Base-by-base conservation (phyloP, 92 coral and sea anemone genomes). In the Parazoanthus atlanticus region DNA sequence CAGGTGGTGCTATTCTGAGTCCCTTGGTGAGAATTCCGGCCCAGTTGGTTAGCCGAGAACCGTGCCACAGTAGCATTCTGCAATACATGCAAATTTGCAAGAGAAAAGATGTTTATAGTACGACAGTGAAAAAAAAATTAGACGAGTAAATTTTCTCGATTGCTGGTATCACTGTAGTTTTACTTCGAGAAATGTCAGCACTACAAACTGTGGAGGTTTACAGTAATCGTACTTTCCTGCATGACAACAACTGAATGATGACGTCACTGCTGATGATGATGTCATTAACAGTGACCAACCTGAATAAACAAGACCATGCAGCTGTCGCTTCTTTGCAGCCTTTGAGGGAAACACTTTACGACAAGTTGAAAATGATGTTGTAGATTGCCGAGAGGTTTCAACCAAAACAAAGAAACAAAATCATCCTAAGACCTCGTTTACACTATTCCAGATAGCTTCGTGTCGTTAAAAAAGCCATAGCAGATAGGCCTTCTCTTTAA, bases 31-130 rank as follows among this genome's bases (percentile, higher is more conserved):
- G 88, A 65, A 96, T 96, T 9, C 99, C 99, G 71, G 93, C 96
- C 99, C 99, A 96, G 91, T 96, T 96, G 76, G 98, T 95, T 25
- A 96, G 86, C 46, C 99, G 95, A 25, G 99, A 96, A 40, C 99
- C 99, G 40, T 96, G 99, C 99, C 99, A 96, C n/a, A 96, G 71
- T 8, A 96, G 91, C 95, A 93, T 95, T 76, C 99, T 96, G 65
- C 21, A 88, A 61, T 21, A 61, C 69, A 61, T 5, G 69, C 8
- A 21, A 61, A 61, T 36, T 36, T 61, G 58, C 12, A 5, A 7
- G 31, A 26, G 26, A 16, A 12, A 19, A 74, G 11, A 36, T 21
- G 46, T 74, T 28, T 74, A 38, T 17, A 21, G 19, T 34, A 34
- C 3, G 25, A 33, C 25, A 21, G 28, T 4, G 28, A 61, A 61